Evolutionary conservation across 2,888 invertebrate genomes (phyloP), one percentile per base, ranked within the genome.

Genomic region (Melipona beecheii): DNA sequence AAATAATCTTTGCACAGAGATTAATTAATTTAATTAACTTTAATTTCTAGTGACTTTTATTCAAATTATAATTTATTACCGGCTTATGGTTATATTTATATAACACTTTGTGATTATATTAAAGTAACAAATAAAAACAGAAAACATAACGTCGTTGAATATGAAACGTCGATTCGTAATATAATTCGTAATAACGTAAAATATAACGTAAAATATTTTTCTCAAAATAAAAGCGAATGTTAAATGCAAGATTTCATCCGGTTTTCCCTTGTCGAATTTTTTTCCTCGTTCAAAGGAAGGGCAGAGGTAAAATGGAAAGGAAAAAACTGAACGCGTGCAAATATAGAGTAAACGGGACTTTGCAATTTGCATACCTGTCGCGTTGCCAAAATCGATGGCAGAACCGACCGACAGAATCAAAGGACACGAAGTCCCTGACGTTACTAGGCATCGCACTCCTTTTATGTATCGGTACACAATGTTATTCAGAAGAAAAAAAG

Each of bases 381-480:
- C 49, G 50, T 49, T 79, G 83, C 78, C 83, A 75, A 87, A 87
- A 87, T 81, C 83, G 78, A 81, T 81, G 43, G 64, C 15, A 52
- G 75, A 52, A 21, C 50, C 65, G 54, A 69, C 17, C 68, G 52
- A 68, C 62, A 66, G 27, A 66, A 75, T 27, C 68, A 71, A 75
- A 81, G 75, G 70, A 78, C 86, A 60, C 76, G 52, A 64, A 80
- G n/a, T 71, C 73, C 78, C 60, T 72, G 66, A 56, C 69, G 31
- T 66, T 21, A 49, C 72, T 75, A 76, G 78, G 81, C 80, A 76
- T 31, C 79, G 60, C 43, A 11, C 83, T 87, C 84, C 84, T 87
- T 89, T 89, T 87, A 88, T 73, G 83, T 76, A 85, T 58, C 77
- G n/a, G 4, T 49, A 52, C 62, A 71, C 76, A 77, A 79, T 43